Conservation (phyloP, 2,113 vertebrate species). For the Hyperoodon ampullatus region DNA sequence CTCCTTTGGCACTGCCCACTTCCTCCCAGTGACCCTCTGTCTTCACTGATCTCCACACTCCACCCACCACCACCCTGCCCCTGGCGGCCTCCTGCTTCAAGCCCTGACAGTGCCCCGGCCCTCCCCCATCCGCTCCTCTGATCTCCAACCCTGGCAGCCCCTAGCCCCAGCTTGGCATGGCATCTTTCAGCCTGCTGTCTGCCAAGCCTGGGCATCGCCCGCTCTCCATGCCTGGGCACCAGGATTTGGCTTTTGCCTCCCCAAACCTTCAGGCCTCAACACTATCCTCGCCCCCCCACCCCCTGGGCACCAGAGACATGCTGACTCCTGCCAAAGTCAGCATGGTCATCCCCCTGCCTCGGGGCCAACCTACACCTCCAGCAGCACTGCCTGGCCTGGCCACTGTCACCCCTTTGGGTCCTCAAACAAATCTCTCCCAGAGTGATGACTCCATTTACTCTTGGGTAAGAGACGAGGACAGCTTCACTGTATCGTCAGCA, state of each 20-base stretch:
- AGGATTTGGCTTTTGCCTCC: slow-evolving; percentile 67
- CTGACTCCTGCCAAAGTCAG: slow-evolving; percentile 47
- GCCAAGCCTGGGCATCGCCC: slow-evolving; percentile 74
- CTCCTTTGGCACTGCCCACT: slow-evolving; percentile 58
- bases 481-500: neutral
- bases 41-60: neutral
- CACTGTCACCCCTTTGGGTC: neutral
- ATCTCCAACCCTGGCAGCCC: slow-evolving; percentile 77
- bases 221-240: slow-evolving; percentile 66
- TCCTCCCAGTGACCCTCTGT: slow-evolving; percentile 55
- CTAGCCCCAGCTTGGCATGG: slow-evolving; percentile 74
- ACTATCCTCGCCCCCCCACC: slow-evolving; percentile 61
- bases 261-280: slow-evolving; percentile 75
- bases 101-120: slow-evolving; percentile 65
- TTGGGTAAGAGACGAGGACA: neutral
- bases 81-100: slow-evolving; percentile 66
- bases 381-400: neutral
- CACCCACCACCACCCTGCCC: neutral
- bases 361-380: neutral
- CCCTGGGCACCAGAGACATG: slow-evolving; percentile 48
- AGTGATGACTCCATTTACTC: neutral
- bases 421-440: neutral
- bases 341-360: slow-evolving; percentile 32
- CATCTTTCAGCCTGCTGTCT: slow-evolving; percentile 73
- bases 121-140: slow-evolving; percentile 68